Evolutionary conservation across 2,113 vertebrate genomes (phyloP).

Genomic region (Oenanthe oenanthe): DNA sequence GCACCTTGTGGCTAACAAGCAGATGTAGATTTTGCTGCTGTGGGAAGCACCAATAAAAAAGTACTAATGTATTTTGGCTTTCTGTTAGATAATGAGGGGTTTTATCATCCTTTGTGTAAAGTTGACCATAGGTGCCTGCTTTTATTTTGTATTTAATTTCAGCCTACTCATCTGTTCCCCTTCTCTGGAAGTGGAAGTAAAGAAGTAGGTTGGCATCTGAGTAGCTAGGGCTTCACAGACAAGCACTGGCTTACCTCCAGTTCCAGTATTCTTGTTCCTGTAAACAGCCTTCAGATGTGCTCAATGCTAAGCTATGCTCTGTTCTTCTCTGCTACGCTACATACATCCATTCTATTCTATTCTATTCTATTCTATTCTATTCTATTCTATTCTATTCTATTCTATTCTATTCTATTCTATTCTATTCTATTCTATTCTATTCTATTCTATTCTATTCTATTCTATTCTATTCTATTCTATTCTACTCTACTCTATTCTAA

Average conservation of each 20-base stretch:
- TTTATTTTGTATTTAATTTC: slow-evolving; percentile 9
- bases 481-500: neutral
- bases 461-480: neutral
- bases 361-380: neutral
- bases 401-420: neutral
- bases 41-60: neutral
- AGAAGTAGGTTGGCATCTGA: neutral
- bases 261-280: neutral
- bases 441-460: neutral
- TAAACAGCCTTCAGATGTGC: neutral
- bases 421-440: neutral
- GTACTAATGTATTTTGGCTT: neutral
- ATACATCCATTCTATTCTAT: neutral
- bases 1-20: neutral
- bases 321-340: neutral
- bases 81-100: neutral
- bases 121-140: neutral
- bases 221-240: neutral
- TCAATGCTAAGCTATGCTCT: neutral
- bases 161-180: slow-evolving; percentile 19
- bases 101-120: neutral
- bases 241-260: neutral
- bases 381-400: neutral
- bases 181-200: neutral
- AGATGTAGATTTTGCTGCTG: slow-evolving; percentile 3